Base-by-base conservation (phyloP, 2,797 vertebrate genomes). In the Centropyge bicolor region DNA sequence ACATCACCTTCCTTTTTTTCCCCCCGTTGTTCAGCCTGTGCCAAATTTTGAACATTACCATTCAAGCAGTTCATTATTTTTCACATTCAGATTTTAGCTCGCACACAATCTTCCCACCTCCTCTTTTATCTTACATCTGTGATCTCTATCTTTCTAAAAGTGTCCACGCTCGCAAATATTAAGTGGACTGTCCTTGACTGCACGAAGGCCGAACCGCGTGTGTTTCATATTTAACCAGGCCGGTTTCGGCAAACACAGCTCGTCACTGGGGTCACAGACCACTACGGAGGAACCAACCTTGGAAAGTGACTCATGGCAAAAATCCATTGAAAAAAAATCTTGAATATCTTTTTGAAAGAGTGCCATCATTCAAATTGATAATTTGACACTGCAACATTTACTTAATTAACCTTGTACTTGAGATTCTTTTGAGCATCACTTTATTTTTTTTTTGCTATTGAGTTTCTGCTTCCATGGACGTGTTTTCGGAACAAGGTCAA, bases 191-290 rank as follows among this genome's bases (percentile, higher is more conserved):
- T 67, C 40, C 45, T 49, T 35, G 60, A 66, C 31, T 40, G 14
- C 17, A 20, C 19, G 45, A 67, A 82, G 55, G 56, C 60, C 67
- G 67, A 70, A 69, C 62, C 55, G n/a, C 22, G 9, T 54, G 55
- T 24, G 27, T 64, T 80, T 75, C 46, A 38, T 65, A 52, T 86
- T 86, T 73, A 67, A 86, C 73, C 66, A 65, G 22, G 14, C 22
- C 43, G 60, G 16, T 63, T 76, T 61, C 38, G 40, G 64, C 55
- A 71, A 59, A 80, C 13, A 72, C 9, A 61, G 45, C 19, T 43
- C 27, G 8, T 9, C 24, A 31, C 38, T 52, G 45, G 6, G 6
- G 41, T 60, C 38, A 11, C 5, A 59, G 19, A 71, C 38, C 3
- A 35, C 8, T 0, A 12, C n/a, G 5, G 19, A 60, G 13, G 16